Percentiles rank a stretch among this genome's conserved stretches.
Conservation (phyloP, 2,888 invertebrate genomes). For the Diaphora mendica region DNA sequence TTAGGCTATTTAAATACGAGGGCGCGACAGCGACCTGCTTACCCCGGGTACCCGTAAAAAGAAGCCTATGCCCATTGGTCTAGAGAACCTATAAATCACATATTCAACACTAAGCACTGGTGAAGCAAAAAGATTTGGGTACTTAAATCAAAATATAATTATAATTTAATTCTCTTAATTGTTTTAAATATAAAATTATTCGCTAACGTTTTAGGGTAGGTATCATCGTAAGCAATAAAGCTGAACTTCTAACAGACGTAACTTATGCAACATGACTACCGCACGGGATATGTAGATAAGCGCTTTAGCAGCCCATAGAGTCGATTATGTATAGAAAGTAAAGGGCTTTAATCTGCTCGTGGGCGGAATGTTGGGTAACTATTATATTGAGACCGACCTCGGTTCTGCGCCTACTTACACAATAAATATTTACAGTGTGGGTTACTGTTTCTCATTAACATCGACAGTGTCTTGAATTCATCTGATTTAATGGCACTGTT, state of each 20-base stretch:
- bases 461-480: not conserved
- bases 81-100: no score
- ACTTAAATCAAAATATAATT: no score
- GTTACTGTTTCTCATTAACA: conserved; percentile 19
- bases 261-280: conserved; percentile 26
- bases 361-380: conserved; percentile 44
- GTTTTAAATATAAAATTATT: not conserved
- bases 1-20: no score
- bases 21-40: no score
- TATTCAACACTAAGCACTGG: no score
- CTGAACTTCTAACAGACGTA: not conserved
- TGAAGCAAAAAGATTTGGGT: no score
- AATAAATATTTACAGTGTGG: conserved; percentile 20
- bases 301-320: conserved; percentile 11
- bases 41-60: no score
- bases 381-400: conserved; percentile 31
- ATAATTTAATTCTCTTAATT: no score
- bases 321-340: conserved; percentile 34
- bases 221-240: no score
- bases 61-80: no score
- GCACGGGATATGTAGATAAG: conserved; percentile 20
- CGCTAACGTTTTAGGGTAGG: not conserved
- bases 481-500: not conserved
- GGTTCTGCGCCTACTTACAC: conserved; percentile 13
- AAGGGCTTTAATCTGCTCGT: conserved; percentile 41